A percentile compares a stretch with the other conserved stretches of the same genome.
Evolutionary conservation across 2,113 vertebrate genomes (phyloP).

Genomic region (Oriolus oriolus): DNA sequence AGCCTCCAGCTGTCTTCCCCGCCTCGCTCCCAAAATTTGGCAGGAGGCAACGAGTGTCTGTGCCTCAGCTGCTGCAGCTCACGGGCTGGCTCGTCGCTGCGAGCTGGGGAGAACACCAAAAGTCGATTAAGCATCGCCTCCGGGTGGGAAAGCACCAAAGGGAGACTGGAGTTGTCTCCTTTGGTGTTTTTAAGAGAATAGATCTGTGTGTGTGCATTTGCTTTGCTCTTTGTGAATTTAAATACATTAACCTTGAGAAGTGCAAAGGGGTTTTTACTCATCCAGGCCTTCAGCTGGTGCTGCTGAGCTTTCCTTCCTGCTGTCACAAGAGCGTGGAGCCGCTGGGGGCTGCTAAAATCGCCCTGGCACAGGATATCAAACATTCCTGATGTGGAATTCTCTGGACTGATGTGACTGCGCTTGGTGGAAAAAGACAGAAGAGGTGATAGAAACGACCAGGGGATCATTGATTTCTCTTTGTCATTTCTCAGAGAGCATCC

Average conservation of each 20-base stretch:
- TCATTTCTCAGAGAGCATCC: background rate
- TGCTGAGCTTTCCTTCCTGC: background rate
- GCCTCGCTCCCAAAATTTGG: background rate
- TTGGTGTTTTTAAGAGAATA: background rate
- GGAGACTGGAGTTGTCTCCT: background rate
- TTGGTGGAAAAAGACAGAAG: background rate
- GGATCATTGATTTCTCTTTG: background rate
- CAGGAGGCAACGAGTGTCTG: background rate
- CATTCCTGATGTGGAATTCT: background rate
- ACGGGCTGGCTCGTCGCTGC: background rate
- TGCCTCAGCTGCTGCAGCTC: background rate
- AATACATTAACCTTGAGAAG: background rate
- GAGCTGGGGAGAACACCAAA: background rate
- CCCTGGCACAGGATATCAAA: background rate
- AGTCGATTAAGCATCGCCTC: background rate
- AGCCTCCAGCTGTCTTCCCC: slow-evolving; percentile 8
- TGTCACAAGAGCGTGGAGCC: accelerated
- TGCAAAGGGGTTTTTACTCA: background rate
- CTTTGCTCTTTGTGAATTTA: background rate
- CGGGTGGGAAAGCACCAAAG: slow-evolving; percentile 14
- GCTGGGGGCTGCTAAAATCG: background rate
- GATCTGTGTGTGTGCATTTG: background rate
- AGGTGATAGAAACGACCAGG: background rate
- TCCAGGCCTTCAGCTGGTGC: background rate
- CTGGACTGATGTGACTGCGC: background rate